Base-by-base conservation (phyloP, 2,888 invertebrate genomes). In the Maniola hyperantus region DNA sequence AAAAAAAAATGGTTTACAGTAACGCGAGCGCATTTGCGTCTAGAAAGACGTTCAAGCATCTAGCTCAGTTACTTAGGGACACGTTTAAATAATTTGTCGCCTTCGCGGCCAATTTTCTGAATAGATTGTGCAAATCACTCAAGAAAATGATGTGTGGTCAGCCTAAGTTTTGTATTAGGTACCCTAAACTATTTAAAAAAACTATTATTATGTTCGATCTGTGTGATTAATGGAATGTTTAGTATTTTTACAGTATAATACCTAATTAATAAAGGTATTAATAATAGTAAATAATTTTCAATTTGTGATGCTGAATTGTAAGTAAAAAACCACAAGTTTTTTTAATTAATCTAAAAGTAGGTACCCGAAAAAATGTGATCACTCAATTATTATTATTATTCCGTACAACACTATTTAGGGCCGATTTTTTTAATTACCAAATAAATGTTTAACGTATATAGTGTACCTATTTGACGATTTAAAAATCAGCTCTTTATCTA, bases 221-320 rank as follows among this genome's bases (percentile, higher is more conserved):
- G 8, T 48, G 15, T 18, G 48, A 18, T 8, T 15, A 18, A 48
- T 18, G 48, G 48, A 48, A 48, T 48, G 18, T 48, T 48, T 10
- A 15, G 18, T 48, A 48, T n/a, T n/a, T n/a, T n/a, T n/a, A 18
- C 8, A 8, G 48, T 18, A 15, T 15, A 46, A n/a, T n/a, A n/a
- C n/a, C n/a, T n/a, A n/a, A 15, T 15, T 15, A 46, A 15, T 13
- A 46, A n/a, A 46, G 11, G 8, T 11, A 39, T 10, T 39, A 39
- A 10, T 39, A 10, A 4, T 2, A 5, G 39, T 11, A 2, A n/a
- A 15, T 53, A 53, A 5, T 53, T 34, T 53, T 53, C 33, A n/a
- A 53, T 33, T 34, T 53, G 53, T 53, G 53, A 53, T 53, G 33
- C 33, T 48, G 18, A 48, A 15, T 11, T 54, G 4, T n/a, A 15